These are phyloP conservation scores for Conus ventricosus DNA, from an alignment of 1,140 invertebrate species.

Conservation along the genomic window DNA sequence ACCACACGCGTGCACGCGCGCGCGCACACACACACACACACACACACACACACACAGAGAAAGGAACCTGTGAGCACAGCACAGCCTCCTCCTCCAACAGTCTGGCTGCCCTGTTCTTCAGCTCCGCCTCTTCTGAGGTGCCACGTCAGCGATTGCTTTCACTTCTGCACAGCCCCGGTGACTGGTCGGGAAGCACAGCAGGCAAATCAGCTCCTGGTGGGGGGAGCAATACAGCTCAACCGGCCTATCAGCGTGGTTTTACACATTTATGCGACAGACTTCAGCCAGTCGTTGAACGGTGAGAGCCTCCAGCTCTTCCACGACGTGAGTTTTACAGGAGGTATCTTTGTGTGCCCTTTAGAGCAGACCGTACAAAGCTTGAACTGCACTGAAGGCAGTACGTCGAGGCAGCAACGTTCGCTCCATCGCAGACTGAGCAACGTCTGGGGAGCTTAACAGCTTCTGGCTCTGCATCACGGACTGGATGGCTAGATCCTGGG, in stretches of 20 bases:
- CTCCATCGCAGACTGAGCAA: not conserved
- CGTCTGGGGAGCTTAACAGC: not conserved
- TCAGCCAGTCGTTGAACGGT: not conserved
- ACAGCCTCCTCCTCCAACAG: not conserved
- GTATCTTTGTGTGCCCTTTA: not conserved
- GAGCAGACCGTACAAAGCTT: not conserved
- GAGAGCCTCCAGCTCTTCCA: not conserved
- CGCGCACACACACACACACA: slow-evolving; percentile 26
- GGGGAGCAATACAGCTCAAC: not conserved
- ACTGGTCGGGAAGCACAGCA: not conserved
- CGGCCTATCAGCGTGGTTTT: not conserved
- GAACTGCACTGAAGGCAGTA: not conserved
- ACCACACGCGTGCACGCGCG: too few relatives aligned
- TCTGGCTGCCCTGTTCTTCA: not conserved
- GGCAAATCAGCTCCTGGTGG: not conserved
- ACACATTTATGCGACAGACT: not conserved
- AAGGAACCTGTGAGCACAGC: not conserved
- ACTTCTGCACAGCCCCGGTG: not conserved
- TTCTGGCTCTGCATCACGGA: not conserved
- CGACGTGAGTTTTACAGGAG: not conserved
- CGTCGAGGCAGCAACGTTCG: not conserved
- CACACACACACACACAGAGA: not conserved
- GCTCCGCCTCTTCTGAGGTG: not conserved
- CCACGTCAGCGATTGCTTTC: not conserved
- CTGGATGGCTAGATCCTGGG: not conserved